These are phyloP conservation scores for Phymanthus crucifer DNA, from an alignment of 92 coral and sea anemone genomes.

Conservation along the genomic window DNA sequence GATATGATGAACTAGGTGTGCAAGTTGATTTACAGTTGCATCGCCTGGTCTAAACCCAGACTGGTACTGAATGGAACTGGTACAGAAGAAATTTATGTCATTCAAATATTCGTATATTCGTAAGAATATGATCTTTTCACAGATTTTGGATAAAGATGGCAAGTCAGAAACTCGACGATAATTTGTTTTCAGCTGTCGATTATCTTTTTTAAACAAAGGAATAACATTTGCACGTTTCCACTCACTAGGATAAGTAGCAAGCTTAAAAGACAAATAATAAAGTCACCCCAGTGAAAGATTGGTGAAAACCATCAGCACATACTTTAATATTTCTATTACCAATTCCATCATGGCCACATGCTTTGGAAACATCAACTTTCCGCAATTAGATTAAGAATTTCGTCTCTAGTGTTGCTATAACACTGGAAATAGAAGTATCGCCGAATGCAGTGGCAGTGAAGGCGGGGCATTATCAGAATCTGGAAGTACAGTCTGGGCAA, in stretches of 20 bases:
- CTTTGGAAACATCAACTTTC: too few species aligned
- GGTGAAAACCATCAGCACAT: slow-evolving; percentile 2
- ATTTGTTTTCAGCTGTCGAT: slow-evolving; percentile 12
- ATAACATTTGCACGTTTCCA: slow-evolving; percentile 11
- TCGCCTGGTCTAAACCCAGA: slow-evolving; percentile 64
- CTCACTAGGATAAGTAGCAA: slow-evolving; percentile 27
- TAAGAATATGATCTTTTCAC: slow-evolving; percentile 51
- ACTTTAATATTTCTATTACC: too few species aligned
- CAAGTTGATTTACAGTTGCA: slow-evolving; percentile 54
- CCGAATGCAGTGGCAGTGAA: neutral
- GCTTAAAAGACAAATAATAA: slow-evolving; percentile 4
- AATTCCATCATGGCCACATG: neutral
- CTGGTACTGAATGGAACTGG: too few species aligned
- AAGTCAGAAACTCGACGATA: slow-evolving; percentile 51
- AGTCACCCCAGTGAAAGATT: slow-evolving; percentile 17
- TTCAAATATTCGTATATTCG: slow-evolving; percentile 43
- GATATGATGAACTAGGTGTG: slow-evolving; percentile 48
- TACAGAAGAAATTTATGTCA: slow-evolving; percentile 33
- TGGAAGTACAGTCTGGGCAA: neutral
- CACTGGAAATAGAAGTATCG: neutral
- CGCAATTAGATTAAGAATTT: too few species aligned
- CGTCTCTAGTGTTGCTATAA: neutral
- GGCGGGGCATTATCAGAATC: neutral
- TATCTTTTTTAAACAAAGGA: slow-evolving; percentile 3
- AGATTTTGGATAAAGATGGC: slow-evolving; percentile 47